phyloP scores from a whole-genome alignment of 2,797 vertebrate genomes.

The Coendou prehensilis region DNA sequence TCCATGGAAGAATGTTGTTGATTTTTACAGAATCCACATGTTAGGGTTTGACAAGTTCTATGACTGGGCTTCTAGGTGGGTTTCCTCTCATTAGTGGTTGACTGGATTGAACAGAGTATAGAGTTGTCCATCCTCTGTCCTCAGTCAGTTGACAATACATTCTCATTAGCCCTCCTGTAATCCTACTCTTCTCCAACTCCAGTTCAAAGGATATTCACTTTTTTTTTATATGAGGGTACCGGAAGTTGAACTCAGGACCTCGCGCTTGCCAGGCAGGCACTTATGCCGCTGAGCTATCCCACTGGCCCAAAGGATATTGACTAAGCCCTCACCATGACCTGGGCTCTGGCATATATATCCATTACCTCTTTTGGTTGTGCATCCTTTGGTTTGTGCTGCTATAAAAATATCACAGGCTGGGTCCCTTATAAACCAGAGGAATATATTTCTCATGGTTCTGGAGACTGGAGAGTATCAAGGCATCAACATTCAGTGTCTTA shows the following conservation, averaged over 20 bases:
- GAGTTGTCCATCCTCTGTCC: neutral
- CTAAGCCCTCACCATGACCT: neutral
- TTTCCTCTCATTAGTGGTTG: conserved; percentile 45
- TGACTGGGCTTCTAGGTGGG: conserved; percentile 11
- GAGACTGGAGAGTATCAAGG: neutral
- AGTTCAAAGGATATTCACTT: neutral
- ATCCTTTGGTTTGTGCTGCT: neutral
- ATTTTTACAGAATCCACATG: conserved; percentile 59
- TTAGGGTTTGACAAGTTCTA: conserved; percentile 65
- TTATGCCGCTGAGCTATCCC: too few species aligned
- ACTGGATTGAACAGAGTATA: neutral
- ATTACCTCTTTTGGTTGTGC: neutral
- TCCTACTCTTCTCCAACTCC: neutral
- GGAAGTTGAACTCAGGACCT: too few species aligned
- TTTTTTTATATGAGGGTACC: too few species aligned
- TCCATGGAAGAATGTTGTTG: conserved; percentile 41
- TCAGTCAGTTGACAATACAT: neutral
- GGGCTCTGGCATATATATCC: neutral
- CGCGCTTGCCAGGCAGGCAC: too few species aligned
- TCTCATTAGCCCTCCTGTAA: neutral
- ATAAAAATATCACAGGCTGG: neutral
- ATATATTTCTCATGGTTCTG: neutral
- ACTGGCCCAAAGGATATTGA: neutral
- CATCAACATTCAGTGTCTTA: neutral
- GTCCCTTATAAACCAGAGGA: neutral